Evolutionary conservation across 2,888 invertebrate genomes (phyloP).

Genomic region (Oasisia sp.): DNA sequence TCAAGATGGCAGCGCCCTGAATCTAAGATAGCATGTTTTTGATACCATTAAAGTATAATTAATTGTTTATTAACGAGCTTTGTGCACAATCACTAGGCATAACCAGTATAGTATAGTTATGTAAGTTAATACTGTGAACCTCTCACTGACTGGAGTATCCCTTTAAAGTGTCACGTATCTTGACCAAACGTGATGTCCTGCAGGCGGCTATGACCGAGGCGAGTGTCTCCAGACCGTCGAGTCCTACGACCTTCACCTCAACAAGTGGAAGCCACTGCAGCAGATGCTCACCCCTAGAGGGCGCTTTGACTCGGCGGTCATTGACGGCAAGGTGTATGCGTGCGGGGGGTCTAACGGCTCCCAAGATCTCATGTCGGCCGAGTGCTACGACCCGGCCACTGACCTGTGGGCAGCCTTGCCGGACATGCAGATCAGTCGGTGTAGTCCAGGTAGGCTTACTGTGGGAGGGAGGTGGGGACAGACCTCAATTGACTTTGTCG

Average conservation of each 20-base stretch:
- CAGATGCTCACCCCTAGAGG: slow-evolving; percentile 82
- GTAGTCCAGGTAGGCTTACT: slow-evolving; percentile 72
- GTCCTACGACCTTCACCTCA: slow-evolving; percentile 77
- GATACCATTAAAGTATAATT: too few species aligned
- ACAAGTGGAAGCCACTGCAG: slow-evolving; percentile 77
- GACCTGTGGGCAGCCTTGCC: slow-evolving; percentile 70
- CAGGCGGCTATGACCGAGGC: slow-evolving; percentile 84
- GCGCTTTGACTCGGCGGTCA: slow-evolving; percentile 80
- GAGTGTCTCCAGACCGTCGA: slow-evolving; percentile 83
- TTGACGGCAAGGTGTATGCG: slow-evolving; percentile 75
- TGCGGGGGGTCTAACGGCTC: slow-evolving; percentile 87
- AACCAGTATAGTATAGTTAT: too few species aligned
- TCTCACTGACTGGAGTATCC: too few species aligned
- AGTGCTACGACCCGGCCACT: slow-evolving; percentile 70
- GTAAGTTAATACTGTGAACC: too few species aligned
- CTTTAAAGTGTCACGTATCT: neutral
- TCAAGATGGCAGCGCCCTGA: too few species aligned
- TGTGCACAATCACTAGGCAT: too few species aligned
- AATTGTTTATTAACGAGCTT: too few species aligned
- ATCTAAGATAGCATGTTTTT: too few species aligned
- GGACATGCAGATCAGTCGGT: slow-evolving; percentile 73
- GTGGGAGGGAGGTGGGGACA: too few species aligned
- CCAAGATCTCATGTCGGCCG: slow-evolving; percentile 80
- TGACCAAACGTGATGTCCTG: neutral
- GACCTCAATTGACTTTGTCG: too few species aligned